These are phyloP conservation scores for Chaetorhynchus papuensis DNA, from an alignment of 2,113 vertebrate species.

Conservation along the genomic window DNA sequence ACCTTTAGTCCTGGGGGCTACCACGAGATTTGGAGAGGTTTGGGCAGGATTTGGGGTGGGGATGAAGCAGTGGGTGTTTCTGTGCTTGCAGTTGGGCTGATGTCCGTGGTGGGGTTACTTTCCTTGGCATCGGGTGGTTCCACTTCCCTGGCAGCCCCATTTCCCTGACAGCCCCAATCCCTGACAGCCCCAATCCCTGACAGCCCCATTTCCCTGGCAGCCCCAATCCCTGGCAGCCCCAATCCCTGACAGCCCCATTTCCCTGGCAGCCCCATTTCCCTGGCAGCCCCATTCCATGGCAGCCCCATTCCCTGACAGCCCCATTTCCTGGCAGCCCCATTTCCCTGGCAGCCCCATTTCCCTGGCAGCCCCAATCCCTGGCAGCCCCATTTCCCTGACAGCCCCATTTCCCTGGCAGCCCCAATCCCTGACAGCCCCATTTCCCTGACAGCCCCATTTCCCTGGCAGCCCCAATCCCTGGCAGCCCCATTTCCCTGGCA, in stretches of 20 bases:
- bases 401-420: background rate
- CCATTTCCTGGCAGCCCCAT: too few relatives aligned
- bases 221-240: background rate
- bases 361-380: background rate
- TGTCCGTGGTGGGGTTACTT: accelerated
- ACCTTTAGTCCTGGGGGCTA: background rate
- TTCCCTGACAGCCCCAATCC: background rate
- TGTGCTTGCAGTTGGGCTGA: background rate
- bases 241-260: background rate
- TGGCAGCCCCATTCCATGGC: too few relatives aligned
- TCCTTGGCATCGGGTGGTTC: background rate
- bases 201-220: too few relatives aligned
- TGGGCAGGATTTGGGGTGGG: background rate
- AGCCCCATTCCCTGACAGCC: too few relatives aligned
- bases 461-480: background rate
- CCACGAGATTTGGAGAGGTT: background rate
- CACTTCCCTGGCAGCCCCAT: background rate
- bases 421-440: background rate
- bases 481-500: background rate
- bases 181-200: background rate
- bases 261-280: background rate
- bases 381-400: background rate
- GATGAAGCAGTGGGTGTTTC: background rate
- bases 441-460: background rate
- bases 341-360: background rate